These are phyloP conservation scores for Chymomyza fuscimana DNA, from an alignment of 2,888 invertebrate genomes.

Conservation along the genomic window DNA sequence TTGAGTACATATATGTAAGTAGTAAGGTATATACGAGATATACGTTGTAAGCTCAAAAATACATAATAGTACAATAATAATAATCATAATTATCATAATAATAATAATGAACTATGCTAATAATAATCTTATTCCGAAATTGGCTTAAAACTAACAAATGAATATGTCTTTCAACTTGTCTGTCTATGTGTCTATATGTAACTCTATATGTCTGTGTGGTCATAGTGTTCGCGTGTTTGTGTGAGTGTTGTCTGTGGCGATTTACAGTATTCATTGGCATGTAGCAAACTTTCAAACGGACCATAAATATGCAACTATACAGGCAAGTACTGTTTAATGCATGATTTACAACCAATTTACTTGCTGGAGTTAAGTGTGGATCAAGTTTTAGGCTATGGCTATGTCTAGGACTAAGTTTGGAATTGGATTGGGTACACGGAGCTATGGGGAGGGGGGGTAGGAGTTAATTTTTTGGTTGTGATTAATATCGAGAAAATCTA, in stretches of 20 bases:
- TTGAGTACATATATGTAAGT: neutral
- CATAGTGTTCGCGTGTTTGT: constrained; percentile 16
- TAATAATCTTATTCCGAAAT: neutral
- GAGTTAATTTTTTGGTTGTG: constrained; percentile 10
- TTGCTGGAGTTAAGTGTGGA: constrained; percentile 26
- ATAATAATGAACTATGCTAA: constrained; percentile 25
- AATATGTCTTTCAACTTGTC: constrained; percentile 65
- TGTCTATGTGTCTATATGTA: constrained; percentile 21
- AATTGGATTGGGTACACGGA: constrained; percentile 11
- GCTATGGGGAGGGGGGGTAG: constrained; percentile 11
- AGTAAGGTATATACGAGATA: constrained; percentile 8
- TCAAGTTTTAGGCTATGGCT: constrained; percentile 9
- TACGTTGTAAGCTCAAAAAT: constrained; percentile 68
- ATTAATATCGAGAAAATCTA: constrained; percentile 76
- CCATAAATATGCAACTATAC: constrained; percentile 66
- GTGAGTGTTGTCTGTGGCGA: constrained; percentile 21
- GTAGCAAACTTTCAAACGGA: constrained; percentile 48
- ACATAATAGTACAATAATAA: constrained; percentile 55
- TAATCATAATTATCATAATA: constrained; percentile 43
- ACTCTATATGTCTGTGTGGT: constrained; percentile 1
- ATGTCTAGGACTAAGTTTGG: neutral
- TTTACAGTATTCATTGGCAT: constrained; percentile 28
- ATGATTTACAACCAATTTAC: constrained; percentile 46
- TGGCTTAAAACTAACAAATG: constrained; percentile 49
- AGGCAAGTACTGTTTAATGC: constrained; percentile 55